Evolutionary conservation across 2,888 invertebrate genomes (phyloP).

Genomic region (Thymelicus lineola): DNA sequence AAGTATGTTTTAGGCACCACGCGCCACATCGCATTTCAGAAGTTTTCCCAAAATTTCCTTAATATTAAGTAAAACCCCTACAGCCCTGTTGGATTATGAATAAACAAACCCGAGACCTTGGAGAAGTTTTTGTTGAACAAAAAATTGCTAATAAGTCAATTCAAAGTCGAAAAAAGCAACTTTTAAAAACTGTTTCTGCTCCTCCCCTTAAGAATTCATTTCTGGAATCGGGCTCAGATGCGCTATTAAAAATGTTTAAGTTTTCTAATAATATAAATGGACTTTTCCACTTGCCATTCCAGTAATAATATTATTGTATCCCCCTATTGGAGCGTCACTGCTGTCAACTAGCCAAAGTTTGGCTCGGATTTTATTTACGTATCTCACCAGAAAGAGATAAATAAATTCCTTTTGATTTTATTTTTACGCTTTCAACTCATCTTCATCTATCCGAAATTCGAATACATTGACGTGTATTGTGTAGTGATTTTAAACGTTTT

Average conservation of each 20-base stretch:
- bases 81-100: conserved; percentile 26
- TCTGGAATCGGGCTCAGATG: conserved; percentile 46
- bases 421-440: conserved; percentile 27
- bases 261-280: conserved; percentile 66
- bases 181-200: conserved; percentile 25
- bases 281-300: conserved; percentile 55
- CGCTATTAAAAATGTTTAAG: conserved; percentile 50
- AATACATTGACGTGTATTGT: too few species aligned
- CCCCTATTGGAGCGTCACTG: conserved; percentile 52
- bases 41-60: conserved; percentile 22
- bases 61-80: conserved; percentile 27
- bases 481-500: too few species aligned
- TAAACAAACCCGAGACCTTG: conserved; percentile 14
- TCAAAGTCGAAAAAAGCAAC: conserved; percentile 35
- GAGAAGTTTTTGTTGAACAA: conserved; percentile 23
- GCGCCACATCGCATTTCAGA: conserved; percentile 19
- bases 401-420: conserved; percentile 41
- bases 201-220: conserved; percentile 27
- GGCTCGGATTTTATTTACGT: conserved; percentile 51
- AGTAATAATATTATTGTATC: conserved; percentile 65
- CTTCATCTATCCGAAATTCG: conserved; percentile 11
- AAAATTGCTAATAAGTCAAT: conserved; percentile 38
- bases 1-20: conserved; percentile 12
- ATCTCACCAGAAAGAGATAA: conserved; percentile 45
- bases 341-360: conserved; percentile 54